Evolutionary conservation across 2,113 vertebrate genomes (phyloP), one percentile per base, ranked within the genome.

Genomic region (Cyprinodon tularosa): DNA sequence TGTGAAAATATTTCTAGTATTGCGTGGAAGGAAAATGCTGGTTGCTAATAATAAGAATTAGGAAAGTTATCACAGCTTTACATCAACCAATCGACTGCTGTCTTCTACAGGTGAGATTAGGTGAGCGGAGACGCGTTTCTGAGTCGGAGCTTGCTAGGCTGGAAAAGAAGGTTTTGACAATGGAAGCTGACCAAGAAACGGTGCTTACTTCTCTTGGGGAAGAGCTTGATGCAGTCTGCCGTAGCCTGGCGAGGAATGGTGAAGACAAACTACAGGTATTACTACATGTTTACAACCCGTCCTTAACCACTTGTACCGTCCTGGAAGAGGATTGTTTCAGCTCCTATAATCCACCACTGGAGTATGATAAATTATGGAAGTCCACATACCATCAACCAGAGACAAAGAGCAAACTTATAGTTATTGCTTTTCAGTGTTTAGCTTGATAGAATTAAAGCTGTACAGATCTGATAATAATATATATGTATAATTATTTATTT

Each of bases 251-350:
- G 15, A 90, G 88, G 53, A 95, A 96, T 39, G 94, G 93, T 0
- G 70, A 94, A 77, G 95, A 96, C 69, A 97, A 96, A 92, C 93
- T 97, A 13, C 96, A 97, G 94, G 97, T 98, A 97, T 45, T 66
- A 53, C 1, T 20, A 9, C 42, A 42, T 42, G 9, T 42, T 42
- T 42, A 42, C 42, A 42, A 1, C 4, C 42, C 42, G 5, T 42
- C 42, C 42, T 4, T 6, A 42, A 42, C 4, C 42, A 42, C 42
- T 6, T 9, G 42, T 42, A 9, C 42, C 9, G 9, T 9, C 42
- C 4, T 42, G 42, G 9, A 6, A 9, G 5, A 42, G 42, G 42
- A 42, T 42, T 9, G 9, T 42, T 42, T 42, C 42, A 42, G 42
- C 42, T 42, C 50, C 50, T 53, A 17, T 2, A 53, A 53, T 4